phyloP scores from a whole-genome alignment of 2,888 invertebrate genomes.

The Lasioglossum lativentre region DNA sequence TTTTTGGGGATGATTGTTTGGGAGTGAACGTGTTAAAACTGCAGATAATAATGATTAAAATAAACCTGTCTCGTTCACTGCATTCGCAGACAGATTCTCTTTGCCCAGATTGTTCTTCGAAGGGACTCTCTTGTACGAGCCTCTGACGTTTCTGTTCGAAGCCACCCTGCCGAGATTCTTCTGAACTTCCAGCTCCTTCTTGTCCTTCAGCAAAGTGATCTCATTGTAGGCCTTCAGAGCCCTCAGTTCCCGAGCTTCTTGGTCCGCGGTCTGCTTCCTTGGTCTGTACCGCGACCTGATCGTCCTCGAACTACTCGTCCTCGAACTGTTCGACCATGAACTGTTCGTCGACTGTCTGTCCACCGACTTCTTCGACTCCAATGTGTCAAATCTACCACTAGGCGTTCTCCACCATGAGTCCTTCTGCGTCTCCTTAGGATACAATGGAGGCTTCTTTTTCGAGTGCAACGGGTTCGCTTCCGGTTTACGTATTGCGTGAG shows the following conservation, averaged over 20 bases:
- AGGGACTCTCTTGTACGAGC: neutral
- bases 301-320: neutral
- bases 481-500: slow-evolving; percentile 31
- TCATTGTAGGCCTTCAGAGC: slow-evolving; percentile 72
- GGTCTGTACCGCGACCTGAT: neutral
- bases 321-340: slow-evolving; percentile 2
- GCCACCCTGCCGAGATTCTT: neutral
- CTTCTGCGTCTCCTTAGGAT: slow-evolving; percentile 18
- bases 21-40: too few species aligned
- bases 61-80: neutral
- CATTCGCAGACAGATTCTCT: slow-evolving; percentile 27
- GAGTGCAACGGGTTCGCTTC: slow-evolving; percentile 4
- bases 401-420: neutral
- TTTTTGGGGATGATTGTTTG: neutral
- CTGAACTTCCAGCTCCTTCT: slow-evolving; percentile 56
- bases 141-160: accelerated
- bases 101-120: slow-evolving; percentile 8
- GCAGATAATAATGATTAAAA: neutral
- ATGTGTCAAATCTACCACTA: neutral
- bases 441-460: slow-evolving; percentile 34
- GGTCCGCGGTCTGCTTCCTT: slow-evolving; percentile 27
- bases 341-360: neutral
- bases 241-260: slow-evolving; percentile 64
- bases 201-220: slow-evolving; percentile 67
- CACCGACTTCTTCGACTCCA: slow-evolving; percentile 1